phyloP scores from a whole-genome alignment of 2,797 vertebrate species.

The Siniperca obscura region DNA sequence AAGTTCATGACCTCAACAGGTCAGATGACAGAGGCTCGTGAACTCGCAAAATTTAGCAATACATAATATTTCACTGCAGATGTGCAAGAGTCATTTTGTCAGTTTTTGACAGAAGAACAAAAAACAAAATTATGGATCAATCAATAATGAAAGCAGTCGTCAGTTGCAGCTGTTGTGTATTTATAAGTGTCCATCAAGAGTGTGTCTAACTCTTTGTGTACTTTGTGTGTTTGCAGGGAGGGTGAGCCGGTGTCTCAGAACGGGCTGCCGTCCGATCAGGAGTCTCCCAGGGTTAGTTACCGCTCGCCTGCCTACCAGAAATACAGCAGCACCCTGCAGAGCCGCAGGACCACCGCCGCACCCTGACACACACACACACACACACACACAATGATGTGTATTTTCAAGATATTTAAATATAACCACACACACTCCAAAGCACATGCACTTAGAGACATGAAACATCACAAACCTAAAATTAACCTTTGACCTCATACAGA shows the following conservation, averaged over 20 bases:
- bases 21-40: background rate
- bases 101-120: background rate
- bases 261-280: slow-evolving; percentile 93
- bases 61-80: background rate
- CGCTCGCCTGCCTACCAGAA: slow-evolving; percentile 96
- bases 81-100: background rate
- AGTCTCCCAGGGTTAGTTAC: slow-evolving; percentile 98
- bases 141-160: background rate
- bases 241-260: slow-evolving; percentile 92
- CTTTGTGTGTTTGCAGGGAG: slow-evolving; percentile 83
- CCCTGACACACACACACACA: slow-evolving; percentile 77
- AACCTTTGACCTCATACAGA: slow-evolving; percentile 12
- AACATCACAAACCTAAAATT: background rate
- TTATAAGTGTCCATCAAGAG: background rate
- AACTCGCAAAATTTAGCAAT: background rate
- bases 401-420: background rate
- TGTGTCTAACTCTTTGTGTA: slow-evolving; percentile 4
- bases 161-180: slow-evolving; percentile 1
- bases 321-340: slow-evolving; percentile 96
- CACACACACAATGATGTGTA: background rate
- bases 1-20: background rate
- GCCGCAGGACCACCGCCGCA: slow-evolving; percentile 88
- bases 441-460: background rate
- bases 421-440: background rate
- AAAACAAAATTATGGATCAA: background rate